phyloP scores from a whole-genome alignment of 2,113 vertebrate genomes.

The Podarcis muralis region DNA sequence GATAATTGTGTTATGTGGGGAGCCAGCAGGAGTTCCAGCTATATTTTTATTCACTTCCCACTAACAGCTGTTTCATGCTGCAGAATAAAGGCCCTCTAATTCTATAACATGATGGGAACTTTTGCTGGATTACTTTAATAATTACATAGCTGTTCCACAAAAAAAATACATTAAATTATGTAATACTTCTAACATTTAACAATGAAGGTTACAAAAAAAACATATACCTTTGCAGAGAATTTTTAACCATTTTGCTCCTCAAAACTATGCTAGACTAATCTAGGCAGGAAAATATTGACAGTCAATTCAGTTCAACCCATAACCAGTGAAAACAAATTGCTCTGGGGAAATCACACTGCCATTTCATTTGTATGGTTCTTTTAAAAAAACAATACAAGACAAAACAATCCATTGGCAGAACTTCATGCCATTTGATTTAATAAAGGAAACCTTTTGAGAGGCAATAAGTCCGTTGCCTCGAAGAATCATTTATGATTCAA shows the following conservation, averaged over 20 bases:
- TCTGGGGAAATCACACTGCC: not conserved
- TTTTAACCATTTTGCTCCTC: not conserved
- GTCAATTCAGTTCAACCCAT: not conserved
- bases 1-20: not conserved
- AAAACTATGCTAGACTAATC: not conserved
- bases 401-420: not conserved
- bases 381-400: not conserved
- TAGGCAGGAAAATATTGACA: not conserved
- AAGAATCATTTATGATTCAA: not conserved
- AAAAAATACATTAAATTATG: slow-evolving; percentile 24
- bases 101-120: not conserved
- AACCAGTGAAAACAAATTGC: not conserved
- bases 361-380: not conserved
- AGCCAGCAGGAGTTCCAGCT: not conserved
- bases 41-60: not conserved
- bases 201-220: not conserved
- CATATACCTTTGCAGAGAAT: not conserved
- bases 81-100: not conserved
- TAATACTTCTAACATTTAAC: not conserved
- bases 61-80: fast-evolving
- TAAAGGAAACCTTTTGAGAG: not conserved
- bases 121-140: not conserved
- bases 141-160: not conserved
- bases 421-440: not conserved
- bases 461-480: not conserved